A percentile compares a stretch with the other conserved stretches of the same genome.
phyloP scores from a whole-genome alignment of 2,888 invertebrate species.

The Chirona hameri region DNA sequence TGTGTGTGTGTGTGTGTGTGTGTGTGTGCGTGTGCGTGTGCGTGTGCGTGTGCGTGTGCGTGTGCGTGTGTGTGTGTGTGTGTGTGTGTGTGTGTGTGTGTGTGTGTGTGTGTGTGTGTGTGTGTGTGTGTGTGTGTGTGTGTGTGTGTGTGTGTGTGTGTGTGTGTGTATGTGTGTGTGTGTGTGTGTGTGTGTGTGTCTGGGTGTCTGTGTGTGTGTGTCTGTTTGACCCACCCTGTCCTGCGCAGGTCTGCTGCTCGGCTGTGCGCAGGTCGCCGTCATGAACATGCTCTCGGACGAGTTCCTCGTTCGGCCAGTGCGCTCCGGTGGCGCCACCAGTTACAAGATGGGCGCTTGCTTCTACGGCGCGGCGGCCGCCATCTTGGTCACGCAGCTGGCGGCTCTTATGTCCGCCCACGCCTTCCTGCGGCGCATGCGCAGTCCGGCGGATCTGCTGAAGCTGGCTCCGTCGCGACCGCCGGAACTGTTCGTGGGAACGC shows the following conservation, averaged over 20 bases:
- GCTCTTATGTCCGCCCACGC: conserved; percentile 1
- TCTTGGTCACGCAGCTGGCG: not conserved
- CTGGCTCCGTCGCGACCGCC: not conserved
- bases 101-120: not conserved
- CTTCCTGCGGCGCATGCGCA: not conserved
- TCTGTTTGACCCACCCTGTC: not conserved
- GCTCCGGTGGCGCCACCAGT: not conserved
- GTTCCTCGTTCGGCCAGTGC: not conserved
- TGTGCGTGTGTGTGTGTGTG: too few relatives aligned
- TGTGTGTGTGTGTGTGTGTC: too few relatives aligned
- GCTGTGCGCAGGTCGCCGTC: not conserved
- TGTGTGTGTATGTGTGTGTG: not conserved
- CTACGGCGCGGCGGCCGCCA: conserved; percentile 2
- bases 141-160: not conserved
- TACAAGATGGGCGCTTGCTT: conserved; percentile 3
- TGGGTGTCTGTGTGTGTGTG: not conserved
- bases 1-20: too few relatives aligned
- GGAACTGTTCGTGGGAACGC: not conserved
- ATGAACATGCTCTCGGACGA: not conserved
- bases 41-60: too few relatives aligned
- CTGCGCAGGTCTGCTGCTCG: not conserved
- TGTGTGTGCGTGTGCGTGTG: too few relatives aligned
- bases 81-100: not conserved
- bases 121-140: not conserved
- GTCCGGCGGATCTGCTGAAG: not conserved